Evolutionary conservation across 2,888 invertebrate species (phyloP), one percentile per base, ranked within the genome.

Genomic region (Lochmaea capreae): DNA sequence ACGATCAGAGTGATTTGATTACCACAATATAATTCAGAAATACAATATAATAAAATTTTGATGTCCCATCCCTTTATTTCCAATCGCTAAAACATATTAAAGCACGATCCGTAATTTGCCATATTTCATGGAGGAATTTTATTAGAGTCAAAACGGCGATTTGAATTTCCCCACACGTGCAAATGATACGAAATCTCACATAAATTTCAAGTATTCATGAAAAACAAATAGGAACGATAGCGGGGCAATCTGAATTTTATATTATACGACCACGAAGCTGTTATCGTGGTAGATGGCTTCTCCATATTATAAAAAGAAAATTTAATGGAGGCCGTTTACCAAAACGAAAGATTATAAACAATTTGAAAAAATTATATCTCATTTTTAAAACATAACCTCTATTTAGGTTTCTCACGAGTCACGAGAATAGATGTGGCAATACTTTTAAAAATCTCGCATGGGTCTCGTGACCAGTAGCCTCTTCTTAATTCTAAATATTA

Each of bases 191-290:
- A 74, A 75, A 76, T 76, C 74, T 73, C 73, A 68, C 74, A 75
- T 77, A 77, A 78, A 76, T 78, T 77, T 77, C 71, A 72, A 77
- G 76, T 78, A 78, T 78, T 78, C 77, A 78, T 78, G 77, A 75
- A 77, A 78, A 78, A 77, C 77, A 78, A 78, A 76, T 77, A 77
- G 77, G 72, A 74, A 59, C 59, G 74, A 73, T 76, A 74, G 75
- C 67, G 67, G 62, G 72, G 74, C 74, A 77, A 78, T 78, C 77
- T 68, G 65, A 65, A 72, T 78, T 78, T 78, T 78, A 78, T 77
- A 74, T 75, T 61, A 61, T 61, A 61, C 33, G 61, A 39, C 33
- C 61, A 57, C 52, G 63, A 49, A 22, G 16, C 39, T 62, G 62
- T 77, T 66, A 73, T 76, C 72, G 72, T 49, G 43, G 62, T 57